Percentiles rank a stretch among this genome's conserved stretches.
Evolutionary conservation across 2,797 vertebrate genomes (phyloP).

Genomic region (Odontamblyopus rebecca): DNA sequence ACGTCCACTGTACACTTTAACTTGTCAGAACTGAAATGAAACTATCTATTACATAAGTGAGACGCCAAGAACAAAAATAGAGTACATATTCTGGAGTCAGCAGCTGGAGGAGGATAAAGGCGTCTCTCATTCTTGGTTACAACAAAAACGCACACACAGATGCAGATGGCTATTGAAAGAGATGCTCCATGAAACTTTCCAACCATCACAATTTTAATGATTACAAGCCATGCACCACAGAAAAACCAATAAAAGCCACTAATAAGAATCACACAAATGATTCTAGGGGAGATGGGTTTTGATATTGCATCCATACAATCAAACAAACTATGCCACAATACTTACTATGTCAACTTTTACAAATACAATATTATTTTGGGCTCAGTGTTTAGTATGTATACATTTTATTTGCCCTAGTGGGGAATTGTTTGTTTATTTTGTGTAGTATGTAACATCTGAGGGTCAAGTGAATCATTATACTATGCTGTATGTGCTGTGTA

Average conservation of each 20-base stretch:
- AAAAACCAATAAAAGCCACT: background rate
- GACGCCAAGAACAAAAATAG: slow-evolving; percentile 76
- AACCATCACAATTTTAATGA: background rate
- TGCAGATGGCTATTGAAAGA: slow-evolving; percentile 66
- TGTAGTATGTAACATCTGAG: background rate
- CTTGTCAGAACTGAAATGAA: slow-evolving; percentile 27
- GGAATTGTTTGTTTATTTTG: background rate
- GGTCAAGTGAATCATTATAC: no score
- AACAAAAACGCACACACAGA: slow-evolving; percentile 49
- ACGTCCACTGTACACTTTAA: slow-evolving; percentile 9
- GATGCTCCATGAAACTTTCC: slow-evolving; percentile 43
- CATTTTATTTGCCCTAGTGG: background rate
- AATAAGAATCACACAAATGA: background rate
- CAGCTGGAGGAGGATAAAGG: slow-evolving; percentile 70
- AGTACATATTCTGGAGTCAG: slow-evolving; percentile 78
- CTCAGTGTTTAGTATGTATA: background rate
- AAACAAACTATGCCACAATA: background rate
- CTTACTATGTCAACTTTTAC: background rate
- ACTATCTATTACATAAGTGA: slow-evolving; percentile 70
- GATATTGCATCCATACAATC: no score
- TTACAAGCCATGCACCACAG: slow-evolving; percentile 11
- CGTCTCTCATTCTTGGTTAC: slow-evolving; percentile 51
- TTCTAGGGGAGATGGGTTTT: background rate
- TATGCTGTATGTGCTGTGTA: no score
- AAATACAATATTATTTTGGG: background rate